Evolutionary conservation across 2,113 vertebrate genomes (phyloP), one percentile per base, ranked within the genome.

Genomic region (Leptocoma aspasia): DNA sequence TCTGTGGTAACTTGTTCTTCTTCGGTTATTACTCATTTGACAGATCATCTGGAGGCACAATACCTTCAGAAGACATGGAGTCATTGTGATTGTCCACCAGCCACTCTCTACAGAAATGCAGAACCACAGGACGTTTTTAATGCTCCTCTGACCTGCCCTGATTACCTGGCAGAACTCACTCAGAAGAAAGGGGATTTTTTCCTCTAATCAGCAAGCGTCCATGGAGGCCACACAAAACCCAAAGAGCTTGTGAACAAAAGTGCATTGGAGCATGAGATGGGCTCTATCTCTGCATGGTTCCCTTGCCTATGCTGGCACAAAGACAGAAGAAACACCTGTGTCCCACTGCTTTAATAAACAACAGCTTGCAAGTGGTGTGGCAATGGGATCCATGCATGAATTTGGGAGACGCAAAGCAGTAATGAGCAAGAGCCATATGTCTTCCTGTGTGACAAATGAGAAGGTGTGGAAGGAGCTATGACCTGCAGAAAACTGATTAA

Each of bases 311-410:
- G 1, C 64, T 82, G 72, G 64, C 88, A 92, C 23, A 75, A 63
- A 50, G 42, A 0, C 21, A 49, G 50, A 64, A 83, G 41, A 57
- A 93, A 88, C 80, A 93, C 92, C 90, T 92, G 93, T 41, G 68
- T 81, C 76, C 72, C 69, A 45, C 61, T 65, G 80, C 72, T 92
- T 70, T 86, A 93, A 89, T 79, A 84, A 92, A 78, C 45, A 89
- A 90, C 92, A 95, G 82, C 88, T 95, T 96, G 90, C 82, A 92
- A 92, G 44, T 93, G n/a, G 21, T 64, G 44, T 76, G 70, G 53
- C 72, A 78, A 81, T 3, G 3, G 24, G n/a, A 78, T 89, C 68
- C n/a, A 45, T 39, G 39, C 53, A 72, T 45, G 18, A 89, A 81
- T 90, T 90, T 64, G 79, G 56, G 90, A 92, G 94, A 75, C 49